Conservation (phyloP, 2,113 vertebrate species). For the Gymnobelideus leadbeateri region DNA sequence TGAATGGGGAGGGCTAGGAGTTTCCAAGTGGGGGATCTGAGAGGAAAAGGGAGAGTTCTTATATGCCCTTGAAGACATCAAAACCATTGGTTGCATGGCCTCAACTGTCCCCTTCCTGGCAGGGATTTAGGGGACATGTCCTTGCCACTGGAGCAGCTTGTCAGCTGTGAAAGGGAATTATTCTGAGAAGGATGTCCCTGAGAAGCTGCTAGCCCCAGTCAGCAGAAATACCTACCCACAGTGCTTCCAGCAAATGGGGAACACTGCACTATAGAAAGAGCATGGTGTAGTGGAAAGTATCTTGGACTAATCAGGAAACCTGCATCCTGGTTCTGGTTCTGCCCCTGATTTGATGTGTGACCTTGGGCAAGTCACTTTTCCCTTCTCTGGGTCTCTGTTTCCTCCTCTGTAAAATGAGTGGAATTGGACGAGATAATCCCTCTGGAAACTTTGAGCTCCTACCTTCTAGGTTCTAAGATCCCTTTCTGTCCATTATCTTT, state of each 20-base stretch:
- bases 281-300: background rate
- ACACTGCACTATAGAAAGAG: background rate
- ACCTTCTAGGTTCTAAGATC: background rate
- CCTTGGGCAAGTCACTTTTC: background rate
- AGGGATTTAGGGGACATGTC: constrained; percentile 61
- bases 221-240: constrained; percentile 35
- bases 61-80: background rate
- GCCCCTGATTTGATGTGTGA: background rate
- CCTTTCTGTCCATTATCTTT: background rate
- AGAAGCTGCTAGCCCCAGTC: constrained; percentile 53
- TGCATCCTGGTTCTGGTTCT: background rate
- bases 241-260: background rate
- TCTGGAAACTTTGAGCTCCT: background rate
- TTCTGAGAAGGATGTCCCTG: constrained; percentile 39
- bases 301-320: background rate
- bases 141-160: constrained; percentile 50
- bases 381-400: background rate
- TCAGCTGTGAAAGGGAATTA: background rate
- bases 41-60: background rate
- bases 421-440: background rate
- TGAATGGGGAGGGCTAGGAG: background rate
- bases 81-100: constrained; percentile 16
- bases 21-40: constrained; percentile 17
- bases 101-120: constrained; percentile 25
- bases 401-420: background rate